Percentiles rank a stretch among this genome's conserved stretches.
Evolutionary conservation across 1,140 invertebrate genomes (phyloP).

Genomic region (Chironomus tepperi): DNA sequence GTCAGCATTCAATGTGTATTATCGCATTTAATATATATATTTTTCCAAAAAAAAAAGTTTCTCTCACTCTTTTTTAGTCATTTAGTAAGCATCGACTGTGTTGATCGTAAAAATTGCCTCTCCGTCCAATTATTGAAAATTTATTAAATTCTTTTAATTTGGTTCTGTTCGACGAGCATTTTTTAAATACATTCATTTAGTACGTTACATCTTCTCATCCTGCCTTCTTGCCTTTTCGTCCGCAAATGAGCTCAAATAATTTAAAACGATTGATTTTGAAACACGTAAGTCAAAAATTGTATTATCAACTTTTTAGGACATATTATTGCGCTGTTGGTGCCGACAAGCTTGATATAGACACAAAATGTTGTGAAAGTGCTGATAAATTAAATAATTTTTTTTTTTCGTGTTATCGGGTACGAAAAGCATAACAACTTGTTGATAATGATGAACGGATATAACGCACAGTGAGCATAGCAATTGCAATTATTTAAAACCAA

Average conservation of each 20-base stretch:
- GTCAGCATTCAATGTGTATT: slow-evolving; percentile 19
- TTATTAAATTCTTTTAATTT: no score
- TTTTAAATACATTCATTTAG: no score
- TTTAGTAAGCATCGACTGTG: not conserved
- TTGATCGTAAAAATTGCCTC: not conserved
- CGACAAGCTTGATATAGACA: no score
- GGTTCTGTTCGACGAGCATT: no score
- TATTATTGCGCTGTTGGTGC: no score
- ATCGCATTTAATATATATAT: slow-evolving; percentile 16
- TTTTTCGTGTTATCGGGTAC: no score
- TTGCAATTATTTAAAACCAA: not conserved
- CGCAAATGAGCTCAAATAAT: slow-evolving; percentile 13
- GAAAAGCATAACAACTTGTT: no score
- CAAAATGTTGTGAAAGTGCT: not conserved
- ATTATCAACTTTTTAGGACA: no score
- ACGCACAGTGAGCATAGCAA: no score
- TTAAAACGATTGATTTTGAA: not conserved
- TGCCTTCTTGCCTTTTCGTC: not conserved
- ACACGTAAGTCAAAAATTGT: not conserved
- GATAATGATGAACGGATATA: no score
- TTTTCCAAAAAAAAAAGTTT: slow-evolving; percentile 16
- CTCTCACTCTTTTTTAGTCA: not conserved
- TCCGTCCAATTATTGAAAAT: slow-evolving; percentile 4
- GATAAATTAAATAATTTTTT: not conserved
- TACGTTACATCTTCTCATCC: not conserved